Conservation (phyloP, 2,113 vertebrate species). For the Actinemys pallida region DNA sequence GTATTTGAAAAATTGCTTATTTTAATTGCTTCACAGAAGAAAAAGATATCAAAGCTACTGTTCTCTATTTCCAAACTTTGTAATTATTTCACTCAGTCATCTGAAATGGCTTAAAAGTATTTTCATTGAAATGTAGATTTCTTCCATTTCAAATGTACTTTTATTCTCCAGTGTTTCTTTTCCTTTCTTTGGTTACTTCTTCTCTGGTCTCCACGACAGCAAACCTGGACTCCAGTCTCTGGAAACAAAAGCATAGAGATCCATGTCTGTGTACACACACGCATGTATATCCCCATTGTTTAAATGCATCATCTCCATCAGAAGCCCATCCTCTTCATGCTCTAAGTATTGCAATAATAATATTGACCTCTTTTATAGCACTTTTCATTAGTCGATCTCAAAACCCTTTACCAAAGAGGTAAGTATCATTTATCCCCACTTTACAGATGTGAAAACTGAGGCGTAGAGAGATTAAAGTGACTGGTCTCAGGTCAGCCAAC, state of each 20-base stretch:
- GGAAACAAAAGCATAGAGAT: slow-evolving; percentile 6
- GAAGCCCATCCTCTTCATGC: not conserved
- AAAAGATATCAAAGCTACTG: slow-evolving; percentile 80
- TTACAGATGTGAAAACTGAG: not conserved
- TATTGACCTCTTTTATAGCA: not conserved
- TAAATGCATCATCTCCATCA: slow-evolving; percentile 28
- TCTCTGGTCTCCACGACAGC: slow-evolving; percentile 38
- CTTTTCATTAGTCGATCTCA: not conserved
- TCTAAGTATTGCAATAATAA: not conserved
- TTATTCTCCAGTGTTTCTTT: slow-evolving; percentile 43
- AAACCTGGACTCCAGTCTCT: slow-evolving; percentile 52
- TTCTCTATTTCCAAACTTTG: slow-evolving; percentile 77
- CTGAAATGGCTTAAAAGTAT: slow-evolving; percentile 77
- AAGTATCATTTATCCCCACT: not conserved
- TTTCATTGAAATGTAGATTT: slow-evolving; percentile 76
- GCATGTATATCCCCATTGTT: not conserved
- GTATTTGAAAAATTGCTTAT: slow-evolving; percentile 76
- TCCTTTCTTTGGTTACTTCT: slow-evolving; percentile 41
- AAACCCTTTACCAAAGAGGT: not conserved
- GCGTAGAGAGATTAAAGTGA: not conserved
- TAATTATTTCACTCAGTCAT: slow-evolving; percentile 79
- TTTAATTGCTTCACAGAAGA: slow-evolving; percentile 80
- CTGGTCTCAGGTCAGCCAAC: not conserved
- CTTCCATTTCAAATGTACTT: slow-evolving; percentile 73
- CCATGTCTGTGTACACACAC: not conserved